phyloP scores from a whole-genome alignment of 2,888 invertebrate species.

The Xanthia togata region DNA sequence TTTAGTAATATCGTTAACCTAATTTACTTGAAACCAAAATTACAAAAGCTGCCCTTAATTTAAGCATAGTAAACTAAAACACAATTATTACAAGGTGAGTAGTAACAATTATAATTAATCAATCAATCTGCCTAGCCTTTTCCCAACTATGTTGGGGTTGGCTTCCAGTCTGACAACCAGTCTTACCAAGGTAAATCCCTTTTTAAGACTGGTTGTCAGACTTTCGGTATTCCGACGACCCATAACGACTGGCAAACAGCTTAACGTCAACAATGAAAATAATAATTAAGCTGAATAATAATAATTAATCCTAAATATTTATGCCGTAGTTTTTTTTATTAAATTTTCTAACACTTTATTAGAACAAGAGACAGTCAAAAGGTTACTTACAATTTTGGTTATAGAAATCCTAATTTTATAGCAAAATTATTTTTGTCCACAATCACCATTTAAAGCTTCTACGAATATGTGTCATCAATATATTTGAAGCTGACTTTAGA shows the following conservation, averaged over 20 bases:
- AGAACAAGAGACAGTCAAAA: neutral
- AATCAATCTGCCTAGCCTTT: too few relatives aligned
- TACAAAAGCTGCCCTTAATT: neutral
- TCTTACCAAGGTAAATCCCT: too few relatives aligned
- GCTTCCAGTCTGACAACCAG: too few relatives aligned
- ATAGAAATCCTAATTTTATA: neutral
- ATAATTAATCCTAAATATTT: neutral
- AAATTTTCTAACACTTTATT: neutral
- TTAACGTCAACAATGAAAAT: too few relatives aligned
- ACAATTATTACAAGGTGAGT: constrained; percentile 10
- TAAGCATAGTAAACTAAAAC: neutral
- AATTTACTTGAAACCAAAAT: neutral
- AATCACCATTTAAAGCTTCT: constrained; percentile 27
- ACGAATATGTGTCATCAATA: constrained; percentile 59
- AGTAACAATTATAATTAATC: neutral
- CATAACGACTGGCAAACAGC: too few relatives aligned
- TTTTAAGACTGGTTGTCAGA: too few relatives aligned
- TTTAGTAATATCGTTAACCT: neutral
- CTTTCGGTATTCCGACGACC: too few relatives aligned
- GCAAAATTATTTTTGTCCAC: constrained; percentile 13
- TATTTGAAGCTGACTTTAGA: constrained; percentile 53
- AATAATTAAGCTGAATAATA: too few relatives aligned
- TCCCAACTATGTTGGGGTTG: too few relatives aligned
- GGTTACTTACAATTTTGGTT: neutral
- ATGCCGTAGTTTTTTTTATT: neutral